Percentiles rank a stretch among this genome's conserved stretches.
Conservation (phyloP, 2,797 vertebrate species). For the Helarctos malayanus region DNA sequence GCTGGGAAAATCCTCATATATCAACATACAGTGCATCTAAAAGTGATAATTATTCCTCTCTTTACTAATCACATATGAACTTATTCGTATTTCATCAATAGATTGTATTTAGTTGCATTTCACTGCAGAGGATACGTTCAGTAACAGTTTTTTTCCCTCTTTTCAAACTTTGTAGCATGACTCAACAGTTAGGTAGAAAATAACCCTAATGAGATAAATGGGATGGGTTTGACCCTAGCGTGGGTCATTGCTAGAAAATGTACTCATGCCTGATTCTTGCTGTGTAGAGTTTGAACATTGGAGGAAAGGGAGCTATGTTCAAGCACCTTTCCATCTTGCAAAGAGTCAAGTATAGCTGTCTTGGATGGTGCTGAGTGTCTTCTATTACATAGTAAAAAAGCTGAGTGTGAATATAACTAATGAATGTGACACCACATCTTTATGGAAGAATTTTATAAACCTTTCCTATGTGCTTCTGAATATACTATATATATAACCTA, state of each 20-base stretch:
- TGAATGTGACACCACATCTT: background rate
- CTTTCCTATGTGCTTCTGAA: background rate
- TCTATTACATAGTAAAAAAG: background rate
- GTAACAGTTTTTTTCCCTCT: background rate
- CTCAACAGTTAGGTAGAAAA: background rate
- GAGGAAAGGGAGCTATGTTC: background rate
- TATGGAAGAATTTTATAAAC: background rate
- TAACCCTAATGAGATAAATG: background rate
- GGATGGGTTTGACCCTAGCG: background rate
- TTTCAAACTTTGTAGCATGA: background rate
- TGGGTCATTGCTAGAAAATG: background rate
- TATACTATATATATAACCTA: background rate
- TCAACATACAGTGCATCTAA: background rate
- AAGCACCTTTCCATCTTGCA: background rate
- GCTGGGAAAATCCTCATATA: background rate
- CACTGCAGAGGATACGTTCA: background rate
- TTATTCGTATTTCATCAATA: slow-evolving; percentile 27
- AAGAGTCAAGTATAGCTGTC: background rate
- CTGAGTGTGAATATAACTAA: background rate
- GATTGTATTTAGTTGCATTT: background rate
- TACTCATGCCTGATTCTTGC: background rate
- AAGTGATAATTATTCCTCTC: background rate
- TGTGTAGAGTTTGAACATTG: background rate
- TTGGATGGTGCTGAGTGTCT: background rate
- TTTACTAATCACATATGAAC: background rate